Percentiles rank a stretch among this genome's conserved stretches.
These are phyloP conservation scores for Macropus fuliginosus DNA, from an alignment of 2,797 vertebrate genomes.

Conservation along the genomic window DNA sequence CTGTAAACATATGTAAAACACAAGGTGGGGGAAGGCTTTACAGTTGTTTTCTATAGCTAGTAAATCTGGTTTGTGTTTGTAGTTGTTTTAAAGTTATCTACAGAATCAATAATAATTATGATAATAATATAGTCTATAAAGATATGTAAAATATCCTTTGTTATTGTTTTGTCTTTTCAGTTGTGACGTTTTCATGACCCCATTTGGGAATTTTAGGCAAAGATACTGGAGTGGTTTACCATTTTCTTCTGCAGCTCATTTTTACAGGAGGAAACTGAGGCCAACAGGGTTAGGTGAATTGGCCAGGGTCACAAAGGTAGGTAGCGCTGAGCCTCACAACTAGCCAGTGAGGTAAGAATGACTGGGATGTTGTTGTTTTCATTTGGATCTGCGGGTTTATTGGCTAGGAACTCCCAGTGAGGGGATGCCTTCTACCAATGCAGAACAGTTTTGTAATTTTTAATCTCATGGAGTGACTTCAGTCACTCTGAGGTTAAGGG, in stretches of 20 bases:
- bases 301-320: background rate
- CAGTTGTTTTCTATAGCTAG: background rate
- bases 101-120: background rate
- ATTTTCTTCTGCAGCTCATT: background rate
- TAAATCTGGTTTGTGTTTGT: background rate
- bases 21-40: background rate
- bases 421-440: background rate
- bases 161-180: background rate
- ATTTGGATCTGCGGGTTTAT: background rate
- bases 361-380: background rate
- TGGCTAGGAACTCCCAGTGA: background rate
- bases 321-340: background rate
- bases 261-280: background rate
- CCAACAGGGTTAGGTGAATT: background rate
- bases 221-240: background rate
- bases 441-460: background rate
- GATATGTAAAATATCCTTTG: background rate
- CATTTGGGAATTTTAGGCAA: background rate
- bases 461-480: background rate
- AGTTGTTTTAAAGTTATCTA: background rate
- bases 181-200: background rate
- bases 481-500: background rate
- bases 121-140: background rate
- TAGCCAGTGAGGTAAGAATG: background rate
- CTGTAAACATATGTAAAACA: background rate